Conservation (phyloP, 35 echinoderm and acorn worm genomes). For the Amphiura filiformis region DNA sequence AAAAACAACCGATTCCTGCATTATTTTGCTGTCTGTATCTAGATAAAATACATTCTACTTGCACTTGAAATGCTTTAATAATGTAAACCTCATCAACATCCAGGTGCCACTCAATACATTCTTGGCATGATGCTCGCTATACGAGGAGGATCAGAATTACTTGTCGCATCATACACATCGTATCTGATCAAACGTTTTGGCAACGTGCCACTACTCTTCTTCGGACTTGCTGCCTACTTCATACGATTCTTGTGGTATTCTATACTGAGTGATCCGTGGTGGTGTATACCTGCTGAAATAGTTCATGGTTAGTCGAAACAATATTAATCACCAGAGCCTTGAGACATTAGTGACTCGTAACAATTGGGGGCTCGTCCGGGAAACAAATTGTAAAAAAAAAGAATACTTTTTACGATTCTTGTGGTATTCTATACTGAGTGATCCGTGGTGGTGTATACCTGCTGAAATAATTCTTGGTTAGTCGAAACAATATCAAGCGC, state of each 20-base stretch:
- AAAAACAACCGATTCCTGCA: too few species aligned
- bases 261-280: not conserved
- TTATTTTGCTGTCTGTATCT: too few species aligned
- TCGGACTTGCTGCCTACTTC: conserved; percentile 12
- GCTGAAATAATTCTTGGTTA: conserved; percentile 17
- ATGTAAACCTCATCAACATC: too few species aligned
- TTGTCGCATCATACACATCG: conserved; percentile 13
- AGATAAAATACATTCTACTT: too few species aligned
- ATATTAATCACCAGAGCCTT: too few species aligned
- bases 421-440: too few species aligned
- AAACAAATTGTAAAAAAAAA: too few species aligned
- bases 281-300: conserved; percentile 10
- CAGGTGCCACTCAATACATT: conserved; percentile 12
- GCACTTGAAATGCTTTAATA: too few species aligned
- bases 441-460: conserved; percentile 6
- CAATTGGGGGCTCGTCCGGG: too few species aligned
- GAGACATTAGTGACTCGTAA: too few species aligned
- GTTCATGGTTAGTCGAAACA: conserved; percentile 1
- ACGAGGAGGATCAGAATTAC: not conserved
- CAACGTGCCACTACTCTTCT: not conserved
- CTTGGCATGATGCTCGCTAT: conserved; percentile 14
- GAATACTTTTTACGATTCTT: not conserved
- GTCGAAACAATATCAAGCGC: not conserved
- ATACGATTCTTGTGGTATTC: conserved; percentile 22
- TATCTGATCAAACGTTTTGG: conserved; percentile 5